Conservation (phyloP, 2,797 vertebrate species). For the Arvicola amphibius region DNA sequence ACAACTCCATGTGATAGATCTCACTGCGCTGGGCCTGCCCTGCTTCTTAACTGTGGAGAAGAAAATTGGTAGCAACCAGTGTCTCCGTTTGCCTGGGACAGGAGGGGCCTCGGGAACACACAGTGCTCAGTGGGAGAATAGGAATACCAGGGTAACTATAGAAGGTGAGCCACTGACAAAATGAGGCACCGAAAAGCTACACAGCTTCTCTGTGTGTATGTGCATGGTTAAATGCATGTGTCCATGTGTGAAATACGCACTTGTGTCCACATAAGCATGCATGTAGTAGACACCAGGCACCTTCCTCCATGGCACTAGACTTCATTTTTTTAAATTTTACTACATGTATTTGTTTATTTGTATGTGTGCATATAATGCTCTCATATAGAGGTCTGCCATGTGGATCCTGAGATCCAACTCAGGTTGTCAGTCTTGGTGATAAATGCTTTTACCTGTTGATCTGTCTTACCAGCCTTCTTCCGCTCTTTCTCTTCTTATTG, state of each 20-base stretch:
- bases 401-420: not conserved
- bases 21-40: not conserved
- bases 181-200: not conserved
- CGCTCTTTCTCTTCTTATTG: not conserved
- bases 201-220: not conserved
- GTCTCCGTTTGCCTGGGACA: not conserved
- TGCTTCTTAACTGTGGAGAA: not conserved
- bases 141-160: not conserved
- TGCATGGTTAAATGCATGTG: no score
- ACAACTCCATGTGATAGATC: rapidly evolving
- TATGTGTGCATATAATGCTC: not conserved
- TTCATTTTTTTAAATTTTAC: not conserved
- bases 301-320: not conserved
- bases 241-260: not conserved
- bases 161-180: not conserved
- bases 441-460: not conserved
- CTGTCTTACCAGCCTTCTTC: not conserved
- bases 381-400: not conserved
- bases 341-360: no score
- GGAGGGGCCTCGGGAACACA: not conserved
- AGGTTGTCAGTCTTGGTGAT: not conserved
- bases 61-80: not conserved
- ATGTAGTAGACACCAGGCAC: not conserved
- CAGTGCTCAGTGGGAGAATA: not conserved
- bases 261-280: not conserved